Evolutionary conservation across 2,113 vertebrate species (phyloP).

Genomic region (Brachyistius frenatus): DNA sequence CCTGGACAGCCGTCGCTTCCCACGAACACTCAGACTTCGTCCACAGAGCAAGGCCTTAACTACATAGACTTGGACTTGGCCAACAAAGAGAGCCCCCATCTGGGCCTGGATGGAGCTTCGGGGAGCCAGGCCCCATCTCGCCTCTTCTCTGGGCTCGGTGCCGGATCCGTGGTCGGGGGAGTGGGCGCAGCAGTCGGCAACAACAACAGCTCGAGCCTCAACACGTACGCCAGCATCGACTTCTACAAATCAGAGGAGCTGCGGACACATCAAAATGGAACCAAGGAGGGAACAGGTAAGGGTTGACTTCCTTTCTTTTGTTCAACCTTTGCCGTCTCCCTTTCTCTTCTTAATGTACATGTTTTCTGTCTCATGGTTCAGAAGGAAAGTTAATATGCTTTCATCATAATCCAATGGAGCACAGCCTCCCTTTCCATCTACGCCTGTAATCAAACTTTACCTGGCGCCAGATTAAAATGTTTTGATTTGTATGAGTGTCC

Average conservation of each 20-base stretch:
- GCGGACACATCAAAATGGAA: conserved; percentile 75
- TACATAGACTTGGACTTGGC: conserved; percentile 89
- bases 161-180: conserved; percentile 58
- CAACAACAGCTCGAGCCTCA: conserved; percentile 72
- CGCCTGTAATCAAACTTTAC: conserved; percentile 67
- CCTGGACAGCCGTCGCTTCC: conserved; percentile 64
- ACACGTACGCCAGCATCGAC: conserved; percentile 88
- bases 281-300: conserved; percentile 83
- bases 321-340: neutral
- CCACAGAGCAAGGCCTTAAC: conserved; percentile 86
- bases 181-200: conserved; percentile 56
- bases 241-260: conserved; percentile 87
- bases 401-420: conserved; percentile 54
- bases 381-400: conserved; percentile 27
- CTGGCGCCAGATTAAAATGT: conserved; percentile 61
- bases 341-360: neutral
- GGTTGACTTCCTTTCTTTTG: neutral
- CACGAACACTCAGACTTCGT: conserved; percentile 66
- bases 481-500: conserved; percentile 46
- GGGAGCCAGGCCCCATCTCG: conserved; percentile 74
- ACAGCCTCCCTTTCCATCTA: conserved; percentile 20
- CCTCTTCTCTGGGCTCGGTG: conserved; percentile 77
- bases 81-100: conserved; percentile 80
- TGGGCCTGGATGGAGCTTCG: conserved; percentile 72
- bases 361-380: conserved; percentile 15